Evolutionary conservation across 1,140 invertebrate species (phyloP).

Genomic region (Sarcophaga bullata): DNA sequence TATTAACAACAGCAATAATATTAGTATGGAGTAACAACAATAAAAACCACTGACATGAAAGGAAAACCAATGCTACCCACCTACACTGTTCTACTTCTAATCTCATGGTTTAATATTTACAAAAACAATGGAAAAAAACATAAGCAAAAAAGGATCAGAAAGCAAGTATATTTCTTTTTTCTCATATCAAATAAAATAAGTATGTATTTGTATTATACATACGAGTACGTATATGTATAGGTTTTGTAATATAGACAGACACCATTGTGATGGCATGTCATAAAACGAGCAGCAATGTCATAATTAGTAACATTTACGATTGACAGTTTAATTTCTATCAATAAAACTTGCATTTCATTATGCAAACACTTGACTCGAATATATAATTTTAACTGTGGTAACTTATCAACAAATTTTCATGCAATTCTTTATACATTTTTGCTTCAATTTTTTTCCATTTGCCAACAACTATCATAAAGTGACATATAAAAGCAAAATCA

Average conservation of each 20-base stretch:
- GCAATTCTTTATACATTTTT: conserved; percentile 3
- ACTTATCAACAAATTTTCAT: conserved; percentile 12
- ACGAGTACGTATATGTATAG: too few relatives aligned
- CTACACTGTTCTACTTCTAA: too few relatives aligned
- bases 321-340: conserved; percentile 40
- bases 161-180: too few relatives aligned
- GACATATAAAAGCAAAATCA: too few relatives aligned
- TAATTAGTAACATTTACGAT: conserved; percentile 40
- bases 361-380: conserved; percentile 29
- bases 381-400: neutral
- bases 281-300: conserved; percentile 38
- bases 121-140: too few relatives aligned
- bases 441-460: too few relatives aligned
- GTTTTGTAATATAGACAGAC: neutral
- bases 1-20: neutral
- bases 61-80: too few relatives aligned
- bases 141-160: too few relatives aligned
- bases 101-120: too few relatives aligned
- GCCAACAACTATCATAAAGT: too few relatives aligned
- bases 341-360: conserved; percentile 39
- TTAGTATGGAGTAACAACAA: neutral
- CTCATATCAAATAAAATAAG: too few relatives aligned
- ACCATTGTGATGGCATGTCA: conserved; percentile 26
- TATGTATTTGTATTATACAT: neutral
- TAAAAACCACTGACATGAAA: too few relatives aligned